Evolutionary conservation across 2,113 vertebrate species (phyloP).

Genomic region (Dendrocopos noguchii): DNA sequence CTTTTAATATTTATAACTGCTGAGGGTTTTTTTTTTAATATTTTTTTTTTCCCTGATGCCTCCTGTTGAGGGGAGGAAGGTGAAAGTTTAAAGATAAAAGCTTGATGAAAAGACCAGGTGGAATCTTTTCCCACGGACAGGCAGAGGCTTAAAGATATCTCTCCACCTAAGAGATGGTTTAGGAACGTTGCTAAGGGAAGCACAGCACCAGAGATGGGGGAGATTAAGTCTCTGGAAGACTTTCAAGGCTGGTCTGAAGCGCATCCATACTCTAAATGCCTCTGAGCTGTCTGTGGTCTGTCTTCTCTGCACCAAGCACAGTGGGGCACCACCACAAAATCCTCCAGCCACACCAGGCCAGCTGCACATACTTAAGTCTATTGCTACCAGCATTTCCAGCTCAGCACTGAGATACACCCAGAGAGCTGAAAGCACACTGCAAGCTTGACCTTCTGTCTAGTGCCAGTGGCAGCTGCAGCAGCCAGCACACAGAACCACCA

Average conservation of each 20-base stretch:
- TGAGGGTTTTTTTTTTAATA: not conserved
- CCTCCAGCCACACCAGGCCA: not conserved
- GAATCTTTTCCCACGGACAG: conserved; percentile 33
- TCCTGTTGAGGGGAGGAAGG: not conserved
- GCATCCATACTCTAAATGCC: not conserved
- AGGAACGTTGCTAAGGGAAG: not conserved
- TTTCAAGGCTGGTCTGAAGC: not conserved
- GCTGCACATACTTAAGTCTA: not conserved
- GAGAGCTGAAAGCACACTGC: not conserved
- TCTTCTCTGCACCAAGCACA: not conserved
- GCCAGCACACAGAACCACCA: not conserved
- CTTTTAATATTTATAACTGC: conserved; percentile 63
- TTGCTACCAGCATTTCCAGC: not conserved
- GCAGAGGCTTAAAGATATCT: conserved; percentile 9
- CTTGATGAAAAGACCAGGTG: conserved; percentile 31
- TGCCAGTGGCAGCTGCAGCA: fast-evolving
- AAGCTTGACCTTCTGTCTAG: not conserved
- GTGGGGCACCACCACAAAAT: not conserved
- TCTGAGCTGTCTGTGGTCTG: not conserved
- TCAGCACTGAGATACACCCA: not conserved
- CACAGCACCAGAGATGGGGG: not conserved
- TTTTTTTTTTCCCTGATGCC: not conserved
- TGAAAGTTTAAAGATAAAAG: conserved; percentile 57
- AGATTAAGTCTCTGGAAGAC: not conserved
- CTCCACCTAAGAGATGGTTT: not conserved